Evolutionary conservation across 1,140 invertebrate genomes (phyloP).

Genomic region (Hormaphis cornu): DNA sequence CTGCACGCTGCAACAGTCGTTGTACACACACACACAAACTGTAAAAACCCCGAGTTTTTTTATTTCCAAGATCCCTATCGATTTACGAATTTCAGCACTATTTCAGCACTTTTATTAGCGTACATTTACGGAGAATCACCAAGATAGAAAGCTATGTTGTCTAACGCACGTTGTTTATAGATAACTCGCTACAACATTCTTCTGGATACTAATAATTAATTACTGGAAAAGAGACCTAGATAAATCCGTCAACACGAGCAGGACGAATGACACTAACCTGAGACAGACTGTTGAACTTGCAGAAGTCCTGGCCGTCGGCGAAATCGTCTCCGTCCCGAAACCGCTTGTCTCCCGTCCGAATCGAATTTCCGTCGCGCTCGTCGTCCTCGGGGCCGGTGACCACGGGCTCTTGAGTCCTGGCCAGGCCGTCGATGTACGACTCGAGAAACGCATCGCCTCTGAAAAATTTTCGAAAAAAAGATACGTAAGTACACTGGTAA

Average conservation of each 20-base stretch:
- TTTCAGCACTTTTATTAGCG: no score
- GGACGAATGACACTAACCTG: background rate
- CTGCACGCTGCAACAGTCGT: background rate
- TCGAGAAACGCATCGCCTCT: conserved; percentile 27
- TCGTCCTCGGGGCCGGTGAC: conserved; percentile 5
- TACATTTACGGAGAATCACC: no score
- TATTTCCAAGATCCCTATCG: no score
- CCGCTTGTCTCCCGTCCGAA: background rate
- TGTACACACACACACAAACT: background rate
- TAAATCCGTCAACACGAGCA: background rate
- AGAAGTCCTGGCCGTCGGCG: background rate
- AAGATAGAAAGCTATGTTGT: no score
- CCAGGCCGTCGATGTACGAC: conserved; percentile 23
- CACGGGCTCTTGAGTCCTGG: conserved; percentile 8
- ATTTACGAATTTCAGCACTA: no score
- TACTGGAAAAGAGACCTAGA: background rate
- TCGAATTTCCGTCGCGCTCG: conserved; percentile 1
- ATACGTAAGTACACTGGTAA: background rate
- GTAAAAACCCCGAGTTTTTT: no score
- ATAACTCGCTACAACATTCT: no score
- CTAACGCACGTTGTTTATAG: no score
- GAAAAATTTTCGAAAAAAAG: background rate
- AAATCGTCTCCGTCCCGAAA: conserved; percentile 1
- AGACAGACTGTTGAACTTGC: conserved; percentile 16
- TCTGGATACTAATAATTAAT: background rate